phyloP scores from a whole-genome alignment of 2,888 invertebrate genomes.

The Philaethria dido region DNA sequence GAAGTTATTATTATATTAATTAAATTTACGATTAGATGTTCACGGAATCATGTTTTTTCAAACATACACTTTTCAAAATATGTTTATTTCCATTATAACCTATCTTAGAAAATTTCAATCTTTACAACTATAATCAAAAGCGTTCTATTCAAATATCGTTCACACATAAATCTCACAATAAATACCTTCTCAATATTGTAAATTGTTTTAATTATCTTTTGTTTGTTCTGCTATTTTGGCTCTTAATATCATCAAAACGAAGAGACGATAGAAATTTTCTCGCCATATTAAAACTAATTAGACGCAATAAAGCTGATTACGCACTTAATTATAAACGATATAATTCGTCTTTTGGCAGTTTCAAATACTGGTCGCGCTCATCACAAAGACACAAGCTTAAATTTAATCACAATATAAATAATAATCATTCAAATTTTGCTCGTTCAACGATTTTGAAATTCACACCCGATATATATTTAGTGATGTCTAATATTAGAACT shows the following conservation, averaged over 20 bases:
- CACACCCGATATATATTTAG: conserved; percentile 6
- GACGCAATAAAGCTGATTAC: conserved; percentile 56
- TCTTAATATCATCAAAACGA: neutral
- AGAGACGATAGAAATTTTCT: neutral
- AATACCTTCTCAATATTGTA: neutral
- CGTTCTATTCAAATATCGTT: neutral
- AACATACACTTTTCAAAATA: neutral
- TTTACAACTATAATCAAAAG: neutral
- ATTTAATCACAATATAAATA: conserved; percentile 19
- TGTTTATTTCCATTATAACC: neutral
- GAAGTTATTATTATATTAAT: neutral
- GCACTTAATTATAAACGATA: conserved; percentile 54
- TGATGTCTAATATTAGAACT: conserved; percentile 40
- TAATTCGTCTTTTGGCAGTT: conserved; percentile 74
- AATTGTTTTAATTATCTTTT: conserved; percentile 8
- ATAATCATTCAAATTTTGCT: conserved; percentile 23
- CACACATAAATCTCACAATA: conserved; percentile 1
- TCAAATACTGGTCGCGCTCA: conserved; percentile 74
- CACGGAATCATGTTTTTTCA: neutral
- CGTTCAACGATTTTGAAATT: conserved; percentile 26
- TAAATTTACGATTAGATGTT: no score
- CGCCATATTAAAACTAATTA: conserved; percentile 35
- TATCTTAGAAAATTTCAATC: neutral
- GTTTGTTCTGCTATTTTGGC: conserved; percentile 3
- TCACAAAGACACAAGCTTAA: conserved; percentile 74